These are phyloP conservation scores for Atta colombica DNA, from an alignment of 1,140 invertebrate genomes.

Conservation along the genomic window DNA sequence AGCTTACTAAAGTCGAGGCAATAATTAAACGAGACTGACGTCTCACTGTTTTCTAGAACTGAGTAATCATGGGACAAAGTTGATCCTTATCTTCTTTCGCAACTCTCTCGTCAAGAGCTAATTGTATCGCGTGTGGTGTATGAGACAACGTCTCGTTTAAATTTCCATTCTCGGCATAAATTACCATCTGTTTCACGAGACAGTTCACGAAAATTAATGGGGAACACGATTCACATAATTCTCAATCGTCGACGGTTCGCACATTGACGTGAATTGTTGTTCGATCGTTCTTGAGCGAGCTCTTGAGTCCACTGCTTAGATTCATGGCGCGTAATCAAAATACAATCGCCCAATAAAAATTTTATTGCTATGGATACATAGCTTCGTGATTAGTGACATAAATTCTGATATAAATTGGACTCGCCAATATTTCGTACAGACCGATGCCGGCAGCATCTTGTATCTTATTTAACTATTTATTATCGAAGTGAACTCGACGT, in stretches of 20 bases:
- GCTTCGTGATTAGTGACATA: conserved; percentile 26
- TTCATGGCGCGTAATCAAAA: conserved; percentile 39
- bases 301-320: neutral
- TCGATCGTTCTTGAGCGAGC: conserved; percentile 2
- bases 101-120: conserved; percentile 42
- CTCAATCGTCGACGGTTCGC: conserved; percentile 54
- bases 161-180: conserved; percentile 60
- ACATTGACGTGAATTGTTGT: conserved; percentile 31
- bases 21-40: conserved; percentile 18
- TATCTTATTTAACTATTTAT: neutral
- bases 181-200: conserved; percentile 58
- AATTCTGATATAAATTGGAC: conserved; percentile 4
- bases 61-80: conserved; percentile 46
- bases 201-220: conserved; percentile 46
- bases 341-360: conserved; percentile 37
- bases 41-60: neutral
- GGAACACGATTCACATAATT: conserved; percentile 58
- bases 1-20: neutral
- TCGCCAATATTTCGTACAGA: neutral
- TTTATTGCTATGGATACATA: conserved; percentile 3
- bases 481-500: neutral
- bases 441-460: neutral
- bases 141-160: conserved; percentile 46
- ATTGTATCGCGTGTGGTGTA: conserved; percentile 51
- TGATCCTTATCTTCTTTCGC: conserved; percentile 15